phyloP scores from a whole-genome alignment of 2,797 vertebrate genomes.

The Miichthys miiuy region DNA sequence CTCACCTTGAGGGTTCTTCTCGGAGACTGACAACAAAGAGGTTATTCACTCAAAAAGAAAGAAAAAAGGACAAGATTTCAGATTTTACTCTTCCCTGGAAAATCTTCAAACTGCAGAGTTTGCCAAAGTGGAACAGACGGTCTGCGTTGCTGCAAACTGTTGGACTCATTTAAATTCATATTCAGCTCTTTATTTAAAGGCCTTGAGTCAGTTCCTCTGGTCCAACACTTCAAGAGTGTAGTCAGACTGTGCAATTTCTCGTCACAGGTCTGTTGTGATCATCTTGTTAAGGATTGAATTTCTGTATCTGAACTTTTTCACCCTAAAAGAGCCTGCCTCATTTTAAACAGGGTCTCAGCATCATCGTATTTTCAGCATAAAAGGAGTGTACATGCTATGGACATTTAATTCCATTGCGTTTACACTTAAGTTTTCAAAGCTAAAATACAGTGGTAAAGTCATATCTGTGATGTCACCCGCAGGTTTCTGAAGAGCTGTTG shows the following conservation, averaged over 20 bases:
- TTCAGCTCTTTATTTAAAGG: not conserved
- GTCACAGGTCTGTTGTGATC: not conserved
- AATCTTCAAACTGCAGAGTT: not conserved
- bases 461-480: too few relatives aligned
- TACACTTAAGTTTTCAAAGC: too few relatives aligned
- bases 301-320: not conserved
- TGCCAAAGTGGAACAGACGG: not conserved
- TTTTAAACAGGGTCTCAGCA: not conserved
- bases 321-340: not conserved
- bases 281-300: not conserved
- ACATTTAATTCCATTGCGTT: too few relatives aligned
- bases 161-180: not conserved
- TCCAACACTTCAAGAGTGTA: not conserved
- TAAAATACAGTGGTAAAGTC: too few relatives aligned
- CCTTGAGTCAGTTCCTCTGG: not conserved
- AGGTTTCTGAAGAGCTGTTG: too few relatives aligned
- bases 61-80: not conserved
- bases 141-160: not conserved
- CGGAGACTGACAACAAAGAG: constrained; percentile 10
- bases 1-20: constrained; percentile 27
- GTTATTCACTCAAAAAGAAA: not conserved
- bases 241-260: not conserved
- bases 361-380: too few relatives aligned
- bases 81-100: not conserved
- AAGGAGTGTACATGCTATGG: too few relatives aligned